A percentile compares a stretch with the other conserved stretches of the same genome.
phyloP scores from a whole-genome alignment of 2,888 invertebrate species.

The Caenorhabditis angaria region DNA sequence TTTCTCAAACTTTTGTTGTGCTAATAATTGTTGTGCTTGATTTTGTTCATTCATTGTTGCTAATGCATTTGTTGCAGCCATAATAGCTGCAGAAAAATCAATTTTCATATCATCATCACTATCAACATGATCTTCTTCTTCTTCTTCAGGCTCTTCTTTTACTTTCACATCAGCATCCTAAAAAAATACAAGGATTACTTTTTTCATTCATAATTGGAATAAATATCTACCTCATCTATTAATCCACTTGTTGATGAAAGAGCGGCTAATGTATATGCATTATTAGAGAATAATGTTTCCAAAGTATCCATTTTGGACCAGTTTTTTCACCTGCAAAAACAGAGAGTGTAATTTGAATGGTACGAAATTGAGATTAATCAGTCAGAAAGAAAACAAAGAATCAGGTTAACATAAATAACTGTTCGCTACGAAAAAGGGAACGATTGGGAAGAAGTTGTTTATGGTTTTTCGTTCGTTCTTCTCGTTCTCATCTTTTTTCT shows the following conservation, averaged over 20 bases:
- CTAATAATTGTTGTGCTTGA: background rate
- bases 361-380: background rate
- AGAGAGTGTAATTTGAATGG: background rate
- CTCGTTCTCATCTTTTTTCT: too few relatives aligned
- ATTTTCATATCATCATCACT: slow-evolving; percentile 46
- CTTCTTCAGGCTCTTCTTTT: background rate
- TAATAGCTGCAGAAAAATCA: slow-evolving; percentile 32
- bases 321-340: slow-evolving; percentile 4
- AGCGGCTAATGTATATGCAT: slow-evolving; percentile 4
- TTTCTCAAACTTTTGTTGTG: background rate
- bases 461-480: too few relatives aligned
- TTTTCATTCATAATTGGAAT: too few relatives aligned
- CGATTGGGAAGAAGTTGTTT: background rate
- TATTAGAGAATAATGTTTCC: slow-evolving; percentile 8
- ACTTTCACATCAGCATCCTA: background rate
- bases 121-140: slow-evolving; percentile 29
- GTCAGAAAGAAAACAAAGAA: background rate
- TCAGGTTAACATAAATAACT: background rate
- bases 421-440: background rate
- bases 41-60: slow-evolving; percentile 8
- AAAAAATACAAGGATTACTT: too few relatives aligned
- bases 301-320: background rate
- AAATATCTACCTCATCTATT: slow-evolving; percentile 5
- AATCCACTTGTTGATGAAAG: background rate
- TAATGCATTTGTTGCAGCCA: slow-evolving; percentile 6